Base-by-base conservation (phyloP, 2,113 vertebrate genomes). In the Eonycteris spelaea region DNA sequence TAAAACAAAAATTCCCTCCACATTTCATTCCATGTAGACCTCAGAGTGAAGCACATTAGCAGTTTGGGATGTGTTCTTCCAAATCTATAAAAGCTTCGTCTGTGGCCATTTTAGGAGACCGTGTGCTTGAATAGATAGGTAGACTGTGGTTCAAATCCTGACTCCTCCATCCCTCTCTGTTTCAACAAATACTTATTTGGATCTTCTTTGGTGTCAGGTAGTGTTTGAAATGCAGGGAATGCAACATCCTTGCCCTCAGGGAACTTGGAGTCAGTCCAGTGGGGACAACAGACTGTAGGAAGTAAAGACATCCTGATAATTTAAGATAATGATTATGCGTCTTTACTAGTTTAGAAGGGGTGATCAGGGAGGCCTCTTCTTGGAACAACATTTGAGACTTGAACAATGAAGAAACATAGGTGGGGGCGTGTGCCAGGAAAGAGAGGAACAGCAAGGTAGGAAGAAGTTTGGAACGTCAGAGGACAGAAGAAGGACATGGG, bases 211-310 rank as follows among this genome's bases (percentile, higher is more conserved):
- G 75, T 21, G 16, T 22, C 38, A n/a, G 43, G 22, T 22, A 74
- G 26, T 84, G 30, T 75, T 95, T 71, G 82, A 83, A 82, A 26
- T 67, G 51, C 51, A 21, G 83, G 30, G 61, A 59, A 18, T n/a
- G 45, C 24, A 43, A n/a, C 0, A 6, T n/a, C 28, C 30, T 1
- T 74, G 55, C 70, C 55, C 18, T 94, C 35, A 16, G 90, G 61
- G 73, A 74, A 73, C 48, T 26, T 91, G 30, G 53, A 48, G 30
- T 67, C 28, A 24, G n/a, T n/a, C 19, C 38, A 48, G 45, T 53
- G 90, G 74, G 28, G 40, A 24, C 73, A 15, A 7, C 3, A 55
- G 77, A 38, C 24, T 11, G 59, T 9, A 71, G 79, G 35, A 71
- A 86, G 59, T n/a, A 55, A 82, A 45, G 40, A 30, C 38, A 63